These are phyloP conservation scores for Rotaria magnacalcarata DNA, from an alignment of 2,888 invertebrate species.

Conservation along the genomic window DNA sequence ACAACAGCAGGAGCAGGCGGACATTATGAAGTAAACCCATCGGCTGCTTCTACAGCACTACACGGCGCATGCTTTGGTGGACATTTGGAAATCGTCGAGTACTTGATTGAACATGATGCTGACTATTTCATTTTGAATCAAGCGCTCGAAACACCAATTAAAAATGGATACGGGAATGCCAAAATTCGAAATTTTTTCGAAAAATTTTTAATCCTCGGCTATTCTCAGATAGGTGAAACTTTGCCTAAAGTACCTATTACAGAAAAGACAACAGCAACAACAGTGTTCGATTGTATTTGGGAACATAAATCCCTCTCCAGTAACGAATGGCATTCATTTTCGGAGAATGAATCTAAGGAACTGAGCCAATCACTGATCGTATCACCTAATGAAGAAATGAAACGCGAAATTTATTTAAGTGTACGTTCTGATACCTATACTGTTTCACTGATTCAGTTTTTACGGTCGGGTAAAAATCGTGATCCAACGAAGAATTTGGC, in stretches of 20 bases:
- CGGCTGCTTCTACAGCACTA: conserved; percentile 4
- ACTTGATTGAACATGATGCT: not conserved
- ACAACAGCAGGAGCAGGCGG: not conserved
- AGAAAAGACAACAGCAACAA: not conserved
- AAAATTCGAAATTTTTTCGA: not conserved
- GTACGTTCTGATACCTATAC: not conserved
- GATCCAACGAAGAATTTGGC: not conserved
- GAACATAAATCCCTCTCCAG: not conserved
- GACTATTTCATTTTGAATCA: conserved; percentile 8
- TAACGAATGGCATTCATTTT: not conserved
- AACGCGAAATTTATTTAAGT: not conserved
- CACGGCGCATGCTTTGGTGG: not conserved
- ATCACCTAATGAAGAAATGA: not conserved
- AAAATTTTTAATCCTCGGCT: not conserved
- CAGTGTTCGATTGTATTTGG: not conserved
- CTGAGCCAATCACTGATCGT: not conserved
- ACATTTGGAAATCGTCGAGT: not conserved
- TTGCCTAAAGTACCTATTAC: not conserved
- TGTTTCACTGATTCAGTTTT: not conserved
- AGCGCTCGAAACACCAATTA: not conserved
- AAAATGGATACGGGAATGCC: not conserved
- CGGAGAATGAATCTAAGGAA: not conserved
- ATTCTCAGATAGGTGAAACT: not conserved
- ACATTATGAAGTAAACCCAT: not conserved
- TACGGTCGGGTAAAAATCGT: not conserved